Percentiles rank a stretch among this genome's conserved stretches.
Conservation (phyloP, 2,888 invertebrate species). For the Heterodera filipjevi region DNA sequence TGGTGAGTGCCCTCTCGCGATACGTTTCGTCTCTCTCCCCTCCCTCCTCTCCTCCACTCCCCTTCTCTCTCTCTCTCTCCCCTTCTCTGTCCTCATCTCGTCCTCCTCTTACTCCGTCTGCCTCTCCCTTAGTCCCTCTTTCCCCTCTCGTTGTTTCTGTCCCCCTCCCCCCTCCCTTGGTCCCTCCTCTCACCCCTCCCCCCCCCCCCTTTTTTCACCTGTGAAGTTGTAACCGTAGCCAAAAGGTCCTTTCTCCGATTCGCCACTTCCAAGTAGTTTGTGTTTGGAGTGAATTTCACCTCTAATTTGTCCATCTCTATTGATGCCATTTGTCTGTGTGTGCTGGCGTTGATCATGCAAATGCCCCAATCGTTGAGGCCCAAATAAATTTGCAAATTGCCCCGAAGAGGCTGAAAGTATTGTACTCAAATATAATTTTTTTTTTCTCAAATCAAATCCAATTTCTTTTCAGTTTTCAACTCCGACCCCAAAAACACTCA, state of each 20-base stretch:
- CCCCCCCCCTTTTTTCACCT: constrained; percentile 28
- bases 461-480: background rate
- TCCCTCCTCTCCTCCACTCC: background rate
- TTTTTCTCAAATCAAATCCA: background rate
- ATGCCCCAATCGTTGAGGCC: constrained; percentile 47
- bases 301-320: constrained; percentile 40
- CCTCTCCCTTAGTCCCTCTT: background rate
- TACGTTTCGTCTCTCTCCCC: background rate
- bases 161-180: background rate
- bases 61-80: background rate
- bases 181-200: background rate
- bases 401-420: constrained; percentile 46
- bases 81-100: background rate
- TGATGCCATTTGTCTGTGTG: constrained; percentile 41
- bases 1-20: background rate
- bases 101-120: too few relatives aligned
- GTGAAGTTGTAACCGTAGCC: constrained; percentile 44
- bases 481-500: constrained; percentile 14
- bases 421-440: background rate
- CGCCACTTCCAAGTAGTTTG: constrained; percentile 38
- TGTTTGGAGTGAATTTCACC: constrained; percentile 34
- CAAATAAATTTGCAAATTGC: constrained; percentile 37
- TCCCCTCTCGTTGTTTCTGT: too few relatives aligned
- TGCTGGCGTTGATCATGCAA: constrained; percentile 37
- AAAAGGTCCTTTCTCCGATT: constrained; percentile 34